Base-by-base conservation (phyloP, 2,113 vertebrate species). In the Dendropsophus ebraccatus region DNA sequence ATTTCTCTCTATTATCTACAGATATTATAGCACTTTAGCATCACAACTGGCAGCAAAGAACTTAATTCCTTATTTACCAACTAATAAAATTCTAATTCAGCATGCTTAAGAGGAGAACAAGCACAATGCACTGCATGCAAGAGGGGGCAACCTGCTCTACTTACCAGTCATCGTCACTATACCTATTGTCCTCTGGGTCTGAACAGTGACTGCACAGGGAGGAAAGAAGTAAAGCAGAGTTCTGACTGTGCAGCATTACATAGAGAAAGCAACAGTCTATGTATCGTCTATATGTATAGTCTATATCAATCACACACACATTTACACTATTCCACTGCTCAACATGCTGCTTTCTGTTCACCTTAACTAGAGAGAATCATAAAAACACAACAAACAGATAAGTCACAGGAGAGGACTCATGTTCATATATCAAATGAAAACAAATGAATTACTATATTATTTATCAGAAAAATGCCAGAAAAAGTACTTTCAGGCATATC, bases 131-230 rank as follows among this genome's bases (percentile, higher is more conserved):
- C 30, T 7, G 54, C 77, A 80, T 62, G 56, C 76, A 45, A 54
- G 7, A 32, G 54, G 21, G 32, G 52, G 54, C 11, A 28, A 28
- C 37, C 37, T 25, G 77, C 54, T 17, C n/a, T 81, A 91, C 97
- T 99, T 98, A 99, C 97, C 97, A 95, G 92, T 96, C 96, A 70
- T 98, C 97, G 89, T 97, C 95, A 88, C 96, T 92, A 94, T 94
- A 94, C 95, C 94, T 96, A 97, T 92, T 95, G 87, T 99, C 97
- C 93, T 99, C 98, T 90, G 95, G 93, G 88, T 98, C 97, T 87
- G 96, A 95, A 88, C 93, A 93, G 94, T 99, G 97, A 92, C 98
- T 99, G 96, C 92, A 89, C 89, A 88, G 90, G 89, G 91, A 91
- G 78, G 90, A 87, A 92, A 90, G 90, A 90, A 87, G 23, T 91